These are phyloP conservation scores for Morpho deidamia DNA, from an alignment of 2,888 invertebrate genomes.

Conservation along the genomic window DNA sequence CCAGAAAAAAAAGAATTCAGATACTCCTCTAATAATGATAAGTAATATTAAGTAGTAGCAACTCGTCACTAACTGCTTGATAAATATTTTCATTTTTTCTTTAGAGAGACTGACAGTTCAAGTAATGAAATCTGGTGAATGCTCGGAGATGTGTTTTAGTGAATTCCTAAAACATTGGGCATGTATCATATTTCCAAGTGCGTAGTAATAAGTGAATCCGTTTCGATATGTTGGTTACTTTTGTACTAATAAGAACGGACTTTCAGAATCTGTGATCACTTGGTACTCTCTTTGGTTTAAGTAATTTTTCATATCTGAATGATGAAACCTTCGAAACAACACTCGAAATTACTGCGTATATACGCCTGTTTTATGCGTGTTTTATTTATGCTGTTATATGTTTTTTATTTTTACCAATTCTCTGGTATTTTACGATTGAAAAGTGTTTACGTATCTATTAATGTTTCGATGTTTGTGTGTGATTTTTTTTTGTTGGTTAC, in stretches of 20 bases:
- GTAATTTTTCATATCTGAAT: conserved; percentile 63
- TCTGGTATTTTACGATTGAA: conserved; percentile 38
- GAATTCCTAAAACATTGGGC: conserved; percentile 37
- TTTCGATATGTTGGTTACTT: conserved; percentile 61
- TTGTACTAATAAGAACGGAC: conserved; percentile 65
- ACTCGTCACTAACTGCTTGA: too few species aligned
- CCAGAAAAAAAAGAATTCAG: too few species aligned
- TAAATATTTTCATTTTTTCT: too few species aligned
- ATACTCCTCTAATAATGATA: too few species aligned
- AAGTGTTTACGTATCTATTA: conserved; percentile 32
- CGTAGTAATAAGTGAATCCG: conserved; percentile 63
- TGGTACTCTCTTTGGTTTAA: conserved; percentile 76
- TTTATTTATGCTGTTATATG: conserved; percentile 42
- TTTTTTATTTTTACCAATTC: conserved; percentile 20
- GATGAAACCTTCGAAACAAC: conserved; percentile 45
- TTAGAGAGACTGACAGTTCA: too few species aligned
- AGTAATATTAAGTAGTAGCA: too few species aligned
- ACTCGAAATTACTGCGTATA: conserved; percentile 47
- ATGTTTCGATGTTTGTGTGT: conserved; percentile 24
- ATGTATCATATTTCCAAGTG: conserved; percentile 57
- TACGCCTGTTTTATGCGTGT: conserved; percentile 40
- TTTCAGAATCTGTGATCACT: conserved; percentile 76
- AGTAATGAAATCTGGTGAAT: too few species aligned
- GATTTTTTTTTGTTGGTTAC: conserved; percentile 26
- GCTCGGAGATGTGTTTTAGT: background rate